phyloP scores from a whole-genome alignment of 2,888 invertebrate genomes.

The Agrilus biguttatus region DNA sequence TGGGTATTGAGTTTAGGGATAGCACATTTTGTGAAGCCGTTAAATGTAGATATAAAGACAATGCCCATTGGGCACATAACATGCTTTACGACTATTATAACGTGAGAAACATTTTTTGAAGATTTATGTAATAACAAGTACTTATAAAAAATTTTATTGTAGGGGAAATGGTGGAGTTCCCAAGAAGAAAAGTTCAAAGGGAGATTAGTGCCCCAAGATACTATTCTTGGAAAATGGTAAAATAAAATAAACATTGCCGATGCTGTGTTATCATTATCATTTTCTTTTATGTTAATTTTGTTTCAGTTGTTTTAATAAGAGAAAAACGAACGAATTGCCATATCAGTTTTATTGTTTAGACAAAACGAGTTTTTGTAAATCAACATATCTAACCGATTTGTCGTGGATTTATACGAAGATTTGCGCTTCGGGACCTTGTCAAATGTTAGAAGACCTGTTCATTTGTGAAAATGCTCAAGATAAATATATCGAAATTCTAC shows the following conservation, averaged over 20 bases:
- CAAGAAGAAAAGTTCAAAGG: conserved; percentile 42
- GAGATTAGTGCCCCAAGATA: conserved; percentile 42
- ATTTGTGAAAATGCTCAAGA: conserved; percentile 27
- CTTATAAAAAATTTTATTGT: conserved; percentile 12
- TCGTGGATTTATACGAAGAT: conserved; percentile 71
- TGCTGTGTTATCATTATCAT: conserved; percentile 5
- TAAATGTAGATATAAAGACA: conserved; percentile 43
- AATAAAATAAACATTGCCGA: too few relatives aligned
- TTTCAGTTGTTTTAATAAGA: conserved; percentile 53
- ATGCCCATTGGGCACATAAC: conserved; percentile 33
- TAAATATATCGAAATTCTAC: conserved; percentile 40
- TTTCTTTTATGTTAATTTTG: conserved; percentile 1
- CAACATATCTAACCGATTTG: conserved; percentile 57
- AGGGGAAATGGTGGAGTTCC: conserved; percentile 45
- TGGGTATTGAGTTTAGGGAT: conserved; percentile 52
- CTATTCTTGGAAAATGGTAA: conserved; percentile 30
- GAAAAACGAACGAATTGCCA: conserved; percentile 72
- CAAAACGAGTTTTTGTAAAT: conserved; percentile 43
- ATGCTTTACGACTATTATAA: conserved; percentile 46
- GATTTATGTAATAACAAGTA: conserved; percentile 1
- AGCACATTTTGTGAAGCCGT: conserved; percentile 46
- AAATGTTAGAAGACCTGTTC: conserved; percentile 63
- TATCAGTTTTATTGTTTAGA: conserved; percentile 56
- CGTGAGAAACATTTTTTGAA: conserved; percentile 26
- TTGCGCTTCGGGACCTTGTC: conserved; percentile 59